Percentiles rank a stretch among this genome's conserved stretches.
These are phyloP conservation scores for Synergus japonicus DNA, from an alignment of 2,888 invertebrate genomes.

Conservation along the genomic window DNA sequence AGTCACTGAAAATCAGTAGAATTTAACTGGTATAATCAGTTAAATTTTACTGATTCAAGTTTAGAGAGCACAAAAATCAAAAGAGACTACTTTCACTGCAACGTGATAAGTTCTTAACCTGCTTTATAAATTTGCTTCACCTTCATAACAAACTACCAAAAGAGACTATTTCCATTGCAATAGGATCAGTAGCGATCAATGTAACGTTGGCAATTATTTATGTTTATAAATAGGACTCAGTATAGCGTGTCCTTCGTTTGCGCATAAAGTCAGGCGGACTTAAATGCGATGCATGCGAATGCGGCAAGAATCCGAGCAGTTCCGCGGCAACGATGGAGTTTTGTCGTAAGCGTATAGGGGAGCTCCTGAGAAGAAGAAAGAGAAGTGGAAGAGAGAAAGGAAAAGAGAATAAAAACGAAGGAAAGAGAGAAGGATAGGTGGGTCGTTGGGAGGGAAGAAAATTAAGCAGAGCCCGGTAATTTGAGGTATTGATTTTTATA, in stretches of 20 bases:
- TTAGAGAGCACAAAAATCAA: too few species aligned
- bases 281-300: conserved; percentile 61
- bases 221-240: conserved; percentile 33
- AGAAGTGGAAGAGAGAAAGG: conserved; percentile 47
- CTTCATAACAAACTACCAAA: background rate
- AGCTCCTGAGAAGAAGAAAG: conserved; percentile 45
- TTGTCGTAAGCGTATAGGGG: conserved; percentile 40
- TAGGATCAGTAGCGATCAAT: conserved; percentile 11
- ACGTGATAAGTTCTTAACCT: too few species aligned
- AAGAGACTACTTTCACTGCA: too few species aligned
- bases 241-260: conserved; percentile 37
- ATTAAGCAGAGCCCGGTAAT: conserved; percentile 78
- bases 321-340: conserved; percentile 23
- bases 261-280: conserved; percentile 18
- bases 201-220: conserved; percentile 32
- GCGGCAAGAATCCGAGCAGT: conserved; percentile 53
- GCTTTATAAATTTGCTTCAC: background rate
- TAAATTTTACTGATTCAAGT: too few species aligned
- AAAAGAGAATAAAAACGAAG: background rate
- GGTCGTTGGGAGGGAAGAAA: conserved; percentile 71
- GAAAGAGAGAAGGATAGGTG: conserved; percentile 47
- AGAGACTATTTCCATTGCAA: background rate
- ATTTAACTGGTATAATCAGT: too few species aligned
- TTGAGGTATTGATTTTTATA: conserved; percentile 78
- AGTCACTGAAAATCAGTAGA: too few species aligned